Evolutionary conservation across 2,113 vertebrate genomes (phyloP).

Genomic region (Anseranas semipalmata): DNA sequence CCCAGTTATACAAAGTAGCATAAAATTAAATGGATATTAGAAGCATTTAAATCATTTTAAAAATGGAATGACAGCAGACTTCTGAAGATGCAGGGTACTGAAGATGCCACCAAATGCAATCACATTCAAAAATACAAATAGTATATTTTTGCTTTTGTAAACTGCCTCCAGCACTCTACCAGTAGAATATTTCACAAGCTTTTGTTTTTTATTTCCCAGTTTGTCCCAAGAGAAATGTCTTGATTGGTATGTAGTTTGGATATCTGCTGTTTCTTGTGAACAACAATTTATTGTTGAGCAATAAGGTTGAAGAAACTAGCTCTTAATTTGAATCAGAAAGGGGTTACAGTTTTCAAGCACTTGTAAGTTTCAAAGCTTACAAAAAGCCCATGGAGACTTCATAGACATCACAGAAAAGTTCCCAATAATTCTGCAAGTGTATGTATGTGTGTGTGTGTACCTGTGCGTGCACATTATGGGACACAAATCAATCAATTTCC

Average conservation of each 20-base stretch:
- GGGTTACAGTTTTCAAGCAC: background rate
- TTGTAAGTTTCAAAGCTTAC: background rate
- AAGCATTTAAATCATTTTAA: background rate
- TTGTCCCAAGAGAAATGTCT: background rate
- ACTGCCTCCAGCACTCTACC: background rate
- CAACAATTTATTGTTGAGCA: slow-evolving; percentile 33
- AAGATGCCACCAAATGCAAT: background rate
- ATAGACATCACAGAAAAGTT: background rate
- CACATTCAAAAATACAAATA: background rate
- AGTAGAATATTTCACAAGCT: background rate
- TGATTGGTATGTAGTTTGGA: background rate
- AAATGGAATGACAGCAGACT: background rate
- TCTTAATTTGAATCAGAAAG: slow-evolving; percentile 43
- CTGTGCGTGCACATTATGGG: background rate
- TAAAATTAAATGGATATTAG: background rate
- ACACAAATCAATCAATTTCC: background rate
- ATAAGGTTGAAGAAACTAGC: background rate
- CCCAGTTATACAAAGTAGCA: background rate
- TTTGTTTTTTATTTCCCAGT: slow-evolving; percentile 2
- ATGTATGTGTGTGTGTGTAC: background rate
- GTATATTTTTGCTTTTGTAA: background rate
- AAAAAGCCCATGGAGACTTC: background rate
- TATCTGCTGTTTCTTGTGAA: slow-evolving; percentile 26
- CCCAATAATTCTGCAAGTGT: background rate
- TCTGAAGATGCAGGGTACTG: background rate